Conservation (phyloP, 2,797 vertebrate genomes). For the Dendrocincla tyrannina region DNA sequence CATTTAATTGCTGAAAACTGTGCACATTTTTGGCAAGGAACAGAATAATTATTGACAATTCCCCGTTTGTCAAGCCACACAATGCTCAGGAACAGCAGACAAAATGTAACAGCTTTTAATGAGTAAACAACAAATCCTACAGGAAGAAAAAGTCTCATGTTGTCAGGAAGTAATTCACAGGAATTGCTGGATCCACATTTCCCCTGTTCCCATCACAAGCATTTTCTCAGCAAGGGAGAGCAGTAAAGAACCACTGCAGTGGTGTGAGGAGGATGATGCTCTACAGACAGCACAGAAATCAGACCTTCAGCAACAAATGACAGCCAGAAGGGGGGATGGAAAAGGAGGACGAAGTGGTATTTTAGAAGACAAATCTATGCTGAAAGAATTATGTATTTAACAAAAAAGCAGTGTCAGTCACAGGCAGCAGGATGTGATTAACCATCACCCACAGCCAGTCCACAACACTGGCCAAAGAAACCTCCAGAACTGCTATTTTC, state of each 20-base stretch:
- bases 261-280: not conserved
- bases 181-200: not conserved
- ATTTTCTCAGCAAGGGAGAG: not conserved
- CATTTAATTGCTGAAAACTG: not conserved
- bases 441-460: not conserved
- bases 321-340: accelerated
- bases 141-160: not conserved
- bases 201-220: not conserved
- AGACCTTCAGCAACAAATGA: not conserved
- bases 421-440: not conserved
- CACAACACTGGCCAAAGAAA: not conserved
- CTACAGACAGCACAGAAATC: not conserved
- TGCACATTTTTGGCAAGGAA: not conserved
- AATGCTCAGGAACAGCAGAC: not conserved
- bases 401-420: not conserved
- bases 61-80: not conserved
- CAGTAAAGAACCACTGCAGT: not conserved
- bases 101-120: not conserved
- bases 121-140: not conserved
- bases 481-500: not conserved
- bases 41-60: not conserved
- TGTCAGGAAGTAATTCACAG: not conserved
- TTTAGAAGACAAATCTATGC: not conserved
- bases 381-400: not conserved
- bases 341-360: not conserved